Evolutionary conservation across 2,113 vertebrate species (phyloP).

Genomic region (Phycodurus eques): DNA sequence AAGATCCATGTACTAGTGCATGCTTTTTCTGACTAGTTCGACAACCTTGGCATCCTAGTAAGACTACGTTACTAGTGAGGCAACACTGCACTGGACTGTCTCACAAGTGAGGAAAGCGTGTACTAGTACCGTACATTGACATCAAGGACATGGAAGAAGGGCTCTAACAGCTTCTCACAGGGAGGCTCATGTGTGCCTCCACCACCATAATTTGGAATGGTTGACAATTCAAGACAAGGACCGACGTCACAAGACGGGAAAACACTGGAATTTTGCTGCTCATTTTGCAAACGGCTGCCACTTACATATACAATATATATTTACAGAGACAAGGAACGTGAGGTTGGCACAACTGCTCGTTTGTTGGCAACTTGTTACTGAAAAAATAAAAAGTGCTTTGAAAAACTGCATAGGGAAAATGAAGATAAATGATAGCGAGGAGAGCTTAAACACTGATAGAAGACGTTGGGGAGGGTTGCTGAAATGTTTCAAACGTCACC

Average conservation of each 20-base stretch:
- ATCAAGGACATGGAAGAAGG: no score
- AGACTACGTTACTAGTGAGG: no score
- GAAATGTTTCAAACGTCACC: slow-evolving; percentile 71
- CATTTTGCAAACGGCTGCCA: slow-evolving; percentile 40
- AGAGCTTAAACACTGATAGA: slow-evolving; percentile 37
- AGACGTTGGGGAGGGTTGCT: slow-evolving; percentile 61
- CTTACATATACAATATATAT: slow-evolving; percentile 40
- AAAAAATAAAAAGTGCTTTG: slow-evolving; percentile 85
- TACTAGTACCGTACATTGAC: no score
- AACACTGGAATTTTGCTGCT: slow-evolving; percentile 53
- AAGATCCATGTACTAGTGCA: no score
- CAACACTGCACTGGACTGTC: no score
- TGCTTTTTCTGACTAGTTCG: no score
- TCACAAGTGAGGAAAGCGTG: no score
- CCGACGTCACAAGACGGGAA: slow-evolving; percentile 66
- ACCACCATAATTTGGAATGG: slow-evolving; percentile 73
- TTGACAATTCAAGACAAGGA: slow-evolving; percentile 75
- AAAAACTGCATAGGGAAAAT: slow-evolving; percentile 39
- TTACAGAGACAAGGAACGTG: slow-evolving; percentile 53
- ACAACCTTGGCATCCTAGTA: no score
- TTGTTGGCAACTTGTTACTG: slow-evolving; percentile 89
- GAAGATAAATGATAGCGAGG: neutral
- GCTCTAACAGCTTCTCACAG: slow-evolving; percentile 2
- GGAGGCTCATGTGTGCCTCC: slow-evolving; percentile 47
- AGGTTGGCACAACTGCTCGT: slow-evolving; percentile 79